Conservation (phyloP, 2,888 invertebrate genomes). For the Drosophila histrio region DNA sequence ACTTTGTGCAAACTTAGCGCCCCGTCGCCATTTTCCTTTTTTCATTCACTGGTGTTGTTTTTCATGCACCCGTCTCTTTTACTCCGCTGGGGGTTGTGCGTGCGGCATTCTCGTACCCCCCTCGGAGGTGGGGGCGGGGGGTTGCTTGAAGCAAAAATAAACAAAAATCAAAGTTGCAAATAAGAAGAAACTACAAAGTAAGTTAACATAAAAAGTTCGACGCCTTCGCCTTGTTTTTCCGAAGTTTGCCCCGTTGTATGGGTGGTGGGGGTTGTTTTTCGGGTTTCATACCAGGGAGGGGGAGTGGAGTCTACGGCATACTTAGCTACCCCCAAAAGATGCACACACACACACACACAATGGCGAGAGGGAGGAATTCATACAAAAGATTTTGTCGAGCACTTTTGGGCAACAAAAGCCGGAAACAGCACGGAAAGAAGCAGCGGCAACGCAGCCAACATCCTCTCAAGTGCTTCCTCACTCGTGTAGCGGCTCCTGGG, state of each 20-base stretch:
- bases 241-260: constrained; percentile 55
- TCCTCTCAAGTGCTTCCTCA: constrained; percentile 76
- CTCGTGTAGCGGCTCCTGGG: constrained; percentile 34
- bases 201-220: constrained; percentile 80
- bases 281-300: neutral
- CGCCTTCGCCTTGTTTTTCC: constrained; percentile 74
- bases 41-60: neutral
- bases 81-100: constrained; percentile 35
- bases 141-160: constrained; percentile 81
- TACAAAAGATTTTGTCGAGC: constrained; percentile 77
- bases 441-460: constrained; percentile 59
- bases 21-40: constrained; percentile 67
- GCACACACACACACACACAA: neutral
- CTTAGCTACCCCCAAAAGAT: constrained; percentile 54
- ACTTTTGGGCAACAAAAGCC: constrained; percentile 76
- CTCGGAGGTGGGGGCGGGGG: constrained; percentile 41
- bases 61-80: constrained; percentile 21
- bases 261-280: neutral
- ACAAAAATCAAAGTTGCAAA: constrained; percentile 84
- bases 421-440: constrained; percentile 66
- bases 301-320: constrained; percentile 40
- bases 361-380: constrained; percentile 11
- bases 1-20: constrained; percentile 59
- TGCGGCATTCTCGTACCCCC: constrained; percentile 10
- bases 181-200: constrained; percentile 81